These are phyloP conservation scores for Proterorhinus semilunaris DNA, from an alignment of 2,113 vertebrate genomes.

Conservation along the genomic window DNA sequence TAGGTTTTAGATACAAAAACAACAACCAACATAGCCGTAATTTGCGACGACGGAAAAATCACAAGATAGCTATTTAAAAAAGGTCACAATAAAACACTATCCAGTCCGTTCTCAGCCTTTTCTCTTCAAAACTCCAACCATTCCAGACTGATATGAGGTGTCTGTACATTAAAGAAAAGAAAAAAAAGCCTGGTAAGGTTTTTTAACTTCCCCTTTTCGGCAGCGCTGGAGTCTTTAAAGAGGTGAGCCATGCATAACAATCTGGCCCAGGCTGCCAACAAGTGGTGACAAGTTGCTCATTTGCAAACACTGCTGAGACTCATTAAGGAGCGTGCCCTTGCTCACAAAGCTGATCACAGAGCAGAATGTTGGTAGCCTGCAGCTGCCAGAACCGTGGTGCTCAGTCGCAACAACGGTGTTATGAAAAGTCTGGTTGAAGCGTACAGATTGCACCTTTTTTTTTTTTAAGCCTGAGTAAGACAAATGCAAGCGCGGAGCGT, in stretches of 20 bases:
- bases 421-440: neutral
- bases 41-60: too few species aligned
- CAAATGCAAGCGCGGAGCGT: constrained; percentile 1
- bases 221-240: neutral
- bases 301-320: constrained; percentile 5
- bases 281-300: constrained; percentile 7
- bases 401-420: neutral
- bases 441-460: neutral
- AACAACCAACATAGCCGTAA: too few species aligned
- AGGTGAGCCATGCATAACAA: neutral
- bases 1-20: too few species aligned
- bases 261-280: constrained; percentile 3
- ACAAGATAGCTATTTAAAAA: too few species aligned
- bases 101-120: too few species aligned
- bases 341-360: constrained; percentile 3
- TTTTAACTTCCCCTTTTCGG: neutral
- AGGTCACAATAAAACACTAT: too few species aligned
- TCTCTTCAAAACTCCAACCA: too few species aligned
- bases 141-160: neutral
- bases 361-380: neutral
- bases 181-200: neutral
- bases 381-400: neutral
- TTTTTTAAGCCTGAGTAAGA: neutral
- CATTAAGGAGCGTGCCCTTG: constrained; percentile 6
- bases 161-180: neutral